Conservation (phyloP, 2,113 vertebrate genomes). For the Phylloscopus trochilus region DNA sequence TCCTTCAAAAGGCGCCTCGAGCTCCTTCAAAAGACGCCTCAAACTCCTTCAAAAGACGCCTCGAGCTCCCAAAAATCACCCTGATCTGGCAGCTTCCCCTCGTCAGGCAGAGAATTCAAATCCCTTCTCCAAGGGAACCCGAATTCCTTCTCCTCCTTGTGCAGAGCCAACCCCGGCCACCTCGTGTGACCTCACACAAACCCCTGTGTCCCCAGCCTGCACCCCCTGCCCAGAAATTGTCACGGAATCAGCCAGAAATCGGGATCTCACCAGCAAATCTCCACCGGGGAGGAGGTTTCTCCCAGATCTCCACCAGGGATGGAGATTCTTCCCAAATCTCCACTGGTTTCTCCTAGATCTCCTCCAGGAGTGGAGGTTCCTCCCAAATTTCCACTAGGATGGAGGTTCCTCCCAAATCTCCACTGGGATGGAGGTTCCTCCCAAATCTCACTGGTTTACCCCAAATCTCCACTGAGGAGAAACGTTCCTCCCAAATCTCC, state of each 20-base stretch:
- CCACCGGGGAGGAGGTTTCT: neutral
- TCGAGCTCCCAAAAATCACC: neutral
- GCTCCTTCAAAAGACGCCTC: neutral
- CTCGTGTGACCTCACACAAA: neutral
- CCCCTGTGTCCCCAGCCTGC: rapidly evolving
- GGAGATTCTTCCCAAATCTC: too few species aligned
- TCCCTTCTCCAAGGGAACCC: neutral
- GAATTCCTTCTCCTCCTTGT: neutral
- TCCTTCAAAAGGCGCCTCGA: neutral
- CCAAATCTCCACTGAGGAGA: neutral
- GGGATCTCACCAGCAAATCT: neutral
- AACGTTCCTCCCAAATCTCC: too few species aligned
- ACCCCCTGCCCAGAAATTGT: neutral
- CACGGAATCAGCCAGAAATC: neutral
- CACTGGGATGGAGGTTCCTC: neutral
- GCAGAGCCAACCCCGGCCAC: neutral
- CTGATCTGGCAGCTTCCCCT: neutral
- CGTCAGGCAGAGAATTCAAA: neutral
- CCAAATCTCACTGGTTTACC: too few species aligned
- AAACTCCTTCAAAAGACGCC: neutral
- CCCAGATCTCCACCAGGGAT: too few species aligned
- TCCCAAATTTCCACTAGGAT: too few species aligned
- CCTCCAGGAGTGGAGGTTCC: neutral
- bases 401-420: neutral
- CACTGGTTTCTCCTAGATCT: too few species aligned